These are phyloP conservation scores for Bombus confusus DNA, from an alignment of 1,140 invertebrate genomes.

Conservation along the genomic window DNA sequence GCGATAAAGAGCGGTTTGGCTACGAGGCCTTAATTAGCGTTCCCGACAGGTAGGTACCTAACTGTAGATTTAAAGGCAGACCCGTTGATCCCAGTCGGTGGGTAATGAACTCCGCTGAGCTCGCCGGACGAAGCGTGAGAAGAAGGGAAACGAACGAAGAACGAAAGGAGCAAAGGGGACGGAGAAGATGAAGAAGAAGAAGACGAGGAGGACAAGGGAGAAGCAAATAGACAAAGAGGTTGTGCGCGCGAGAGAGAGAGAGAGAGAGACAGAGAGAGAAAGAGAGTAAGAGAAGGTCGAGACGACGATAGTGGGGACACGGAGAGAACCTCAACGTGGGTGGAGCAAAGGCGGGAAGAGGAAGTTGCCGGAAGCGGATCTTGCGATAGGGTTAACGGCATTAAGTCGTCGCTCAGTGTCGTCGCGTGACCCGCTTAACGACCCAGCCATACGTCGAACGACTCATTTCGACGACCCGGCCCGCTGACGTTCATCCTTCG, in stretches of 20 bases:
- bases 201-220: background rate
- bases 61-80: conserved; percentile 71
- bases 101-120: conserved; percentile 67
- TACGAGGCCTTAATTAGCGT: conserved; percentile 67
- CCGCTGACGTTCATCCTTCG: background rate
- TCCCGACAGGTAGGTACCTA: conserved; percentile 65
- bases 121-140: background rate
- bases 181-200: background rate
- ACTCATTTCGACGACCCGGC: conserved; percentile 9
- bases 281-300: background rate
- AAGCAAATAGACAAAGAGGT: background rate
- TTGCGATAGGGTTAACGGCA: conserved; percentile 70
- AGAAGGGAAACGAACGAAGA: background rate
- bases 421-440: conserved; percentile 66
- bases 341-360: conserved; percentile 36
- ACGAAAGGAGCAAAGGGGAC: background rate
- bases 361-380: conserved; percentile 69
- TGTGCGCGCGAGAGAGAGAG: background rate
- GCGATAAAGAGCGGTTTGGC: conserved; percentile 57
- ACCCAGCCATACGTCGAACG: conserved; percentile 40
- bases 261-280: background rate
- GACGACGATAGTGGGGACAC: background rate
- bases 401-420: conserved; percentile 63
- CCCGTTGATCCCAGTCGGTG: conserved; percentile 58
- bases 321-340: conserved; percentile 52